phyloP scores from a whole-genome alignment of 2,797 vertebrate species.

The Sphaeramia orbicularis region DNA sequence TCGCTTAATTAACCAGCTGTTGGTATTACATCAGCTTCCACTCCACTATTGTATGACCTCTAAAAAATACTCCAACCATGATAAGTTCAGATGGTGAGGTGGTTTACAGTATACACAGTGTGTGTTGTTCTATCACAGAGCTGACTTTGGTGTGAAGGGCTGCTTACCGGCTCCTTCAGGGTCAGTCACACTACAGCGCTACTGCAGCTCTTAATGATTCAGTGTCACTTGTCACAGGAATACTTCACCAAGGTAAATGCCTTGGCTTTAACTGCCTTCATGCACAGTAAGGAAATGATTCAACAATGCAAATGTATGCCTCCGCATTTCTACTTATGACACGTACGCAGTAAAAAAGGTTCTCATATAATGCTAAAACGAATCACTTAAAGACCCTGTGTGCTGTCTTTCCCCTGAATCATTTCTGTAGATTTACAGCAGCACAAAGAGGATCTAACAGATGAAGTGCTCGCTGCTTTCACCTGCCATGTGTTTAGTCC shows the following conservation, averaged over 20 bases:
- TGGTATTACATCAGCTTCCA: too few relatives aligned
- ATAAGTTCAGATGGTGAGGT: too few relatives aligned
- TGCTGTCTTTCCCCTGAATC: background rate
- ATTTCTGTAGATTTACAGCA: slow-evolving; percentile 4
- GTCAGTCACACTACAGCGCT: slow-evolving; percentile 15
- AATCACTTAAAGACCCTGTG: too few relatives aligned
- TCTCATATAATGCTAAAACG: too few relatives aligned
- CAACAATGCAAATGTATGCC: background rate
- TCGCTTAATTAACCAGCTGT: too few relatives aligned
- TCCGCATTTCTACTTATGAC: too few relatives aligned
- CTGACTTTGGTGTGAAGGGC: too few relatives aligned
- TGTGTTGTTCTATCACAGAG: too few relatives aligned
- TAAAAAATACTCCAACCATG: slow-evolving; percentile 5
- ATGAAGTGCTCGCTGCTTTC: background rate
- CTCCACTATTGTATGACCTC: too few relatives aligned
- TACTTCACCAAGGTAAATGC: slow-evolving; percentile 23
- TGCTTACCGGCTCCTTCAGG: background rate
- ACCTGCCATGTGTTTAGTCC: slow-evolving; percentile 5
- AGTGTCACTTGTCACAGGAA: slow-evolving; percentile 15
- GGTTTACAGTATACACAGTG: too few relatives aligned
- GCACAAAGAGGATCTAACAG: background rate
- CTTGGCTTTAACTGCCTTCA: background rate
- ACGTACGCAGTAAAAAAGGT: background rate
- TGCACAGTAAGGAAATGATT: background rate
- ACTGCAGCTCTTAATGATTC: slow-evolving; percentile 24